Evolutionary conservation across 2,113 vertebrate genomes (phyloP), one percentile per base, ranked within the genome.

Genomic region (Xenus cinereus): DNA sequence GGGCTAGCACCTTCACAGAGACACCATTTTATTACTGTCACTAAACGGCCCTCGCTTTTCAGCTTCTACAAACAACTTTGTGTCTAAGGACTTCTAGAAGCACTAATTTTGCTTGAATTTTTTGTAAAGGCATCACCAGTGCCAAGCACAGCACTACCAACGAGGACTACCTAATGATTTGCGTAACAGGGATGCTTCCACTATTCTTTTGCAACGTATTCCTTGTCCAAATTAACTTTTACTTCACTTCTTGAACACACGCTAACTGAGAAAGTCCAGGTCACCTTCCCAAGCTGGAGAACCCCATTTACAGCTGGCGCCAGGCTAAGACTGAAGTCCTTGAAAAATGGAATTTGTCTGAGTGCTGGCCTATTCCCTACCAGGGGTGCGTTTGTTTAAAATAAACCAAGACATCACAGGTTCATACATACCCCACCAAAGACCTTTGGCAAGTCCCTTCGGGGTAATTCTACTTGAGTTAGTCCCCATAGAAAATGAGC

Each of bases 201-300:
- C 39, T 43, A 4, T 6, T 59, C 32, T 63, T 83, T 46, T 18
- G n/a, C 39, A 75, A 63, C 1, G 2, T 5, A 59, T 37, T 81
- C 33, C 56, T 78, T 71, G 28, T 20, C 35, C 63, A 94, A 84
- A 51, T 28, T 39, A 78, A 79, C 24, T 71, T 73, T 33, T 10
- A 30, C 43, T 89, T 77, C 62, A 33, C 21, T 77, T 26, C 45
- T 51, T 54, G 79, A 73, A 39, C 48, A 45, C 5, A n/a, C 3
- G 11, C 20, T 57, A 76, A 46, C 41, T 54, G 57, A 84, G 27
- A 54, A 68, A 84, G 30, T 6, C 28, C 35, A 48, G 17, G 32
- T n/a, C 2, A 0, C 12, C 45, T 7, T 92, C 41, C 51, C 0
- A 0, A 73, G 85, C 53, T 50, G 43, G 7, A 27, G 30, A 87